A percentile compares a stretch with the other conserved stretches of the same genome.
These are phyloP conservation scores for Brachylomia viminalis DNA, from an alignment of 2,888 invertebrate species.

Conservation along the genomic window DNA sequence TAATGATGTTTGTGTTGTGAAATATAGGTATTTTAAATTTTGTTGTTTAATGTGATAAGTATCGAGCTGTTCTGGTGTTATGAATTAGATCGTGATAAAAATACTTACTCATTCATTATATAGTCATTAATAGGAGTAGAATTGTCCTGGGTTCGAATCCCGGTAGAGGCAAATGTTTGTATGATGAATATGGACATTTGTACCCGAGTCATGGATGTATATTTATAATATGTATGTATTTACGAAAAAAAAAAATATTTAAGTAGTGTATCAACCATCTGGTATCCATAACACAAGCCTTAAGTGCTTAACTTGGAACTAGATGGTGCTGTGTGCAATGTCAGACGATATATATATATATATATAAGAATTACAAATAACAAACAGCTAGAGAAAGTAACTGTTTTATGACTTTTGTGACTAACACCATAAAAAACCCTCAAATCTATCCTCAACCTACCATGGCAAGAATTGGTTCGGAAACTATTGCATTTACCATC, in stretches of 20 bases:
- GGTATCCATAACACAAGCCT: too few relatives aligned
- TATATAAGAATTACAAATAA: background rate
- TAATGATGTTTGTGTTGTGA: slow-evolving; percentile 16
- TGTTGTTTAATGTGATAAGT: background rate
- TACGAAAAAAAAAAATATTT: too few relatives aligned
- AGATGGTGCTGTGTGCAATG: too few relatives aligned
- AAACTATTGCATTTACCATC: background rate
- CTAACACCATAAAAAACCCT: background rate
- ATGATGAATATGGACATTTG: too few relatives aligned
- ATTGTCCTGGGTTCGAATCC: too few relatives aligned
- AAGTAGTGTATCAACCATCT: too few relatives aligned
- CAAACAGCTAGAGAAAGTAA: background rate
- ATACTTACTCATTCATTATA: background rate
- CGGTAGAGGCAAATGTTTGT: too few relatives aligned
- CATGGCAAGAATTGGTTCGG: background rate
- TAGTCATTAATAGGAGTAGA: background rate
- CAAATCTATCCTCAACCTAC: background rate
- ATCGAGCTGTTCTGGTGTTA: background rate
- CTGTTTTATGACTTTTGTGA: background rate
- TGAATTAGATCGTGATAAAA: background rate
- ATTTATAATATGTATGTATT: too few relatives aligned
- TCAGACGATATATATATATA: too few relatives aligned
- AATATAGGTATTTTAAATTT: background rate
- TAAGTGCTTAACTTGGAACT: too few relatives aligned
- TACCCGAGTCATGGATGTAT: too few relatives aligned